Base-by-base conservation (phyloP, 1,140 invertebrate genomes). In the Cydia amplana region DNA sequence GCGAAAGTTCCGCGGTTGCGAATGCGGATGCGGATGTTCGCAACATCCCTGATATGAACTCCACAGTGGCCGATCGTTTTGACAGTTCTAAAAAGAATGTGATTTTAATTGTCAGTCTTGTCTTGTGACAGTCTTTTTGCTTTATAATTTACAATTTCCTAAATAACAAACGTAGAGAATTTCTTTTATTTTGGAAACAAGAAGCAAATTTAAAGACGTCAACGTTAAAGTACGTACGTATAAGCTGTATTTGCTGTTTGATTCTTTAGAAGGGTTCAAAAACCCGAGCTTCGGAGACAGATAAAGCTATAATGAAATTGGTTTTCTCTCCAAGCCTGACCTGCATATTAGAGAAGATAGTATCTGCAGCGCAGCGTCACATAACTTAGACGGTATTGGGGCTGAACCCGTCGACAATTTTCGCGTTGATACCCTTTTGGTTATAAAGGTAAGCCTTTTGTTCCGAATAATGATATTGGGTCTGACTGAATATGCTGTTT, bases 271-370 rank as follows among this genome's bases (percentile, higher is more conserved):
- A 70, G 67, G 78, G 77, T 76, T 77, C 76, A 79, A 78, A 78
- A 79, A 73, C 73, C 75, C 46, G 77, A 75, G 74, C 51, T 79
- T 55, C 64, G 65, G 76, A 78, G 77, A 63, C 63, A 77, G 74
- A 81, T 79, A 75, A 78, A 75, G 74, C 77, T 60, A 64, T 81
- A 81, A 81, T 79, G 80, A 77, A 81, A 81, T 81, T 79, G 80
- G 78, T 77, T 81, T 72, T 75, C 76, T 77, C 75, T 70, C 63
- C 18, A 75, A 74, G 70, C 75, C 73, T 60, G 75, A 76, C 67
- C 65, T 79, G 77, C 75, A 81, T 78, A 79, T 77, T 78, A 78
- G 77, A 72, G 12, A 65, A 76, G 65, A 78, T 77, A 80, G 43
- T 51, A 78, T 82, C 75, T 16, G 28, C 64, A 32, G 40, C 76